Conservation (phyloP, 1,140 invertebrate species). For the Drosophila guanche region DNA sequence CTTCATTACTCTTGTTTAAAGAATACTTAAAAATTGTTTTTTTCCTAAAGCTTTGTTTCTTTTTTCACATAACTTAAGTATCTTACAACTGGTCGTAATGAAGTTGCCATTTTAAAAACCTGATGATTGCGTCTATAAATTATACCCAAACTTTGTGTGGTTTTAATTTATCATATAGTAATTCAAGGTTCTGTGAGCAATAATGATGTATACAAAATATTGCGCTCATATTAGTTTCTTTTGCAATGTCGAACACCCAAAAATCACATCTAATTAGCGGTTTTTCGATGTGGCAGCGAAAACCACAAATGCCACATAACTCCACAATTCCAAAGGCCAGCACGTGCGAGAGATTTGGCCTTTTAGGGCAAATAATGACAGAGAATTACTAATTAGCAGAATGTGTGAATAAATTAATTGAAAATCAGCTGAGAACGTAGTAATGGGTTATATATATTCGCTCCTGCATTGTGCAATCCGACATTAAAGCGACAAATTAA, state of each 20-base stretch:
- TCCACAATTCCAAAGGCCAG: conserved; percentile 13
- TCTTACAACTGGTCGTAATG: too few relatives aligned
- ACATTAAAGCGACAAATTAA: conserved; percentile 35
- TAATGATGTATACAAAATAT: too few relatives aligned
- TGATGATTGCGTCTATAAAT: too few relatives aligned
- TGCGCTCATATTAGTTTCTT: not conserved
- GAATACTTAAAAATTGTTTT: too few relatives aligned
- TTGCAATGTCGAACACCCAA: conserved; percentile 21
- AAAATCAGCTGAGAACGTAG: conserved; percentile 27
- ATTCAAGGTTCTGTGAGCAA: too few relatives aligned
- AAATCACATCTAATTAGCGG: conserved; percentile 54
- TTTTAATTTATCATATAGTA: too few relatives aligned
- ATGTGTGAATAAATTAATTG: conserved; percentile 60
- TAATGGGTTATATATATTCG: conserved; percentile 42
- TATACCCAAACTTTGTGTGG: too few relatives aligned
- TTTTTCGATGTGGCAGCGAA: conserved; percentile 33
- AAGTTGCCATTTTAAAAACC: too few relatives aligned
- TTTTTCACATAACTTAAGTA: too few relatives aligned
- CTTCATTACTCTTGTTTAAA: too few relatives aligned
- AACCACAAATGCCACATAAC: conserved; percentile 17
- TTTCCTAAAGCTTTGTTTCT: too few relatives aligned
- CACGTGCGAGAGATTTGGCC: conserved; percentile 29
- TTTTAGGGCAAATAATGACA: conserved; percentile 30
- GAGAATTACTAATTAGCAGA: conserved; percentile 58
- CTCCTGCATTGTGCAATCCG: conserved; percentile 32